phyloP scores from a whole-genome alignment of 2,888 invertebrate genomes.

The Calephelis perditalis region DNA sequence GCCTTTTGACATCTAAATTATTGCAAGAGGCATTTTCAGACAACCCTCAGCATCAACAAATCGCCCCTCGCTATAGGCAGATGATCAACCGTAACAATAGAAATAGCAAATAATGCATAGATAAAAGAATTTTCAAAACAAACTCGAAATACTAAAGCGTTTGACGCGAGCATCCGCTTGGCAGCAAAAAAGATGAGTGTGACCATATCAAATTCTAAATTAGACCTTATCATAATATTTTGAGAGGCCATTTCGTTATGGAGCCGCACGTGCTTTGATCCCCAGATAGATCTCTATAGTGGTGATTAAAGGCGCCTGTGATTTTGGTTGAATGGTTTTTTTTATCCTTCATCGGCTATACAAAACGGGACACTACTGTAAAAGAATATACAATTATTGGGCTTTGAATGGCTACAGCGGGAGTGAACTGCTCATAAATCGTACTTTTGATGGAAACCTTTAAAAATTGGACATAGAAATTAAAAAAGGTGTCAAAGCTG shows the following conservation, averaged over 20 bases:
- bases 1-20: slow-evolving; percentile 78
- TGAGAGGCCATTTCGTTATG: slow-evolving; percentile 61
- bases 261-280: slow-evolving; percentile 63
- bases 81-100: slow-evolving; percentile 67
- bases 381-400: slow-evolving; percentile 78
- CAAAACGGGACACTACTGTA: slow-evolving; percentile 76
- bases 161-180: slow-evolving; percentile 78
- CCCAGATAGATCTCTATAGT: slow-evolving; percentile 77
- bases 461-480: slow-evolving; percentile 61
- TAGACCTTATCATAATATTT: slow-evolving; percentile 62
- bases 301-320: slow-evolving; percentile 79
- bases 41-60: slow-evolving; percentile 59
- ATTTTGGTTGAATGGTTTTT: slow-evolving; percentile 75
- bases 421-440: slow-evolving; percentile 77
- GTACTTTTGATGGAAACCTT: slow-evolving; percentile 66
- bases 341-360: slow-evolving; percentile 69
- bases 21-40: slow-evolving; percentile 65
- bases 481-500: slow-evolving; percentile 50
- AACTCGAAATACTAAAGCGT: slow-evolving; percentile 78
- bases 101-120: slow-evolving; percentile 72
- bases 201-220: slow-evolving; percentile 53
- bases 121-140: slow-evolving; percentile 80
- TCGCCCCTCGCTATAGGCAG: slow-evolving; percentile 60
- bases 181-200: slow-evolving; percentile 61
- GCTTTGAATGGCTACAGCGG: slow-evolving; percentile 77